These are phyloP conservation scores for Ferrisia virgata DNA, from an alignment of 2,888 invertebrate genomes.

Conservation along the genomic window DNA sequence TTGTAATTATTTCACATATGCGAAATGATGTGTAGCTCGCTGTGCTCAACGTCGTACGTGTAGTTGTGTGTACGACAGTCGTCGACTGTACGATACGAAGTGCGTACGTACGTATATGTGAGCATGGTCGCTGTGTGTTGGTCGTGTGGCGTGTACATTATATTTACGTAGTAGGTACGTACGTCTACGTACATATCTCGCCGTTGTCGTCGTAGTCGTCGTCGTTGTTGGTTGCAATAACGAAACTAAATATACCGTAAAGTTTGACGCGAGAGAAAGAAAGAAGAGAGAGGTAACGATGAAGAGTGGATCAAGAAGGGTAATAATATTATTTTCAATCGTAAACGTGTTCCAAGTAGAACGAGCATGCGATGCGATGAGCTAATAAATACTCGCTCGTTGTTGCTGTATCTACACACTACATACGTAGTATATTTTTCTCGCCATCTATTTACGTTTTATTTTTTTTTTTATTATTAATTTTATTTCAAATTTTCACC, in stretches of 20 bases:
- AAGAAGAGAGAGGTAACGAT: not conserved
- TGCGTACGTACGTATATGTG: too few relatives aligned
- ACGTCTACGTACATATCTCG: not conserved
- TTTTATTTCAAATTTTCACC: too few relatives aligned
- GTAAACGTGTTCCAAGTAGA: not conserved
- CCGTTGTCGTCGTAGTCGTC: not conserved
- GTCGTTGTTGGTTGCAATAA: not conserved
- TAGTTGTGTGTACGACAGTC: too few relatives aligned
- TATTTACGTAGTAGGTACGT: too few relatives aligned
- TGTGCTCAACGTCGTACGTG: too few relatives aligned
- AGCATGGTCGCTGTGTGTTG: too few relatives aligned
- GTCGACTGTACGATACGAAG: too few relatives aligned
- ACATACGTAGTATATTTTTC: not conserved
- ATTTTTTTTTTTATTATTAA: too few relatives aligned
- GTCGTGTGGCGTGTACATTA: too few relatives aligned
- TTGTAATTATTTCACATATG: too few relatives aligned
- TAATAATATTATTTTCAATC: not conserved
- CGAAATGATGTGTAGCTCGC: too few relatives aligned
- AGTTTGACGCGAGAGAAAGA: not conserved
- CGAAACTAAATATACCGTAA: not conserved
- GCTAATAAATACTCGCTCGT: not conserved
- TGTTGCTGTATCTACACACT: too few relatives aligned
- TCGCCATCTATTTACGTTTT: not conserved
- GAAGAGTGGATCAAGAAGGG: not conserved
- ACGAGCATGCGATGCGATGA: not conserved